A percentile compares a stretch with the other conserved stretches of the same genome.
Evolutionary conservation across 2,888 invertebrate species (phyloP).

Genomic region (Drosophila picticornis): DNA sequence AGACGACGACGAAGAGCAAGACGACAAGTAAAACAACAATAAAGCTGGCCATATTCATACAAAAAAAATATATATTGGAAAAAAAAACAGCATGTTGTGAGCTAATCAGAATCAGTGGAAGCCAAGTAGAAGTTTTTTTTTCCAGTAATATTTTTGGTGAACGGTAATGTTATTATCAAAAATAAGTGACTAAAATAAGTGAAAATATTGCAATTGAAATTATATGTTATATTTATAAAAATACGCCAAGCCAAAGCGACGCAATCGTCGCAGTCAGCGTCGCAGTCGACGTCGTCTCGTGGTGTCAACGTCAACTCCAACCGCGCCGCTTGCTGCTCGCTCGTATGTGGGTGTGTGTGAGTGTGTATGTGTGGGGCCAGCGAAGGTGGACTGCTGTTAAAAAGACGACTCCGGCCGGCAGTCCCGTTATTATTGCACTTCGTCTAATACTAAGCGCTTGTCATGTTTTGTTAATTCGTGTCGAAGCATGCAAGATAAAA

Average conservation of each 20-base stretch:
- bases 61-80: conserved; percentile 19
- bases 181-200: conserved; percentile 21
- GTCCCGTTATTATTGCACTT: conserved; percentile 14
- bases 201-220: conserved; percentile 37
- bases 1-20: conserved; percentile 55
- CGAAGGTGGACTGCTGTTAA: conserved; percentile 37
- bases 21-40: conserved; percentile 64
- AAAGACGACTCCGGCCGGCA: conserved; percentile 45
- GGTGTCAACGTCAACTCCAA: conserved; percentile 60
- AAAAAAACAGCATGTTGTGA: conserved; percentile 67
- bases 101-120: conserved; percentile 66
- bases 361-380: conserved; percentile 37
- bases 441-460: conserved; percentile 2
- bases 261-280: conserved; percentile 26
- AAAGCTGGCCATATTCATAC: conserved; percentile 61
- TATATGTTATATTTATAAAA: conserved; percentile 48
- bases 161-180: conserved; percentile 19
- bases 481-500: conserved; percentile 1
- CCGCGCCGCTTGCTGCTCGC: conserved; percentile 34
- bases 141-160: conserved; percentile 13
- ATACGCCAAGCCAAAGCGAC: conserved; percentile 34
- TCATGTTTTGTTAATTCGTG: conserved; percentile 3
- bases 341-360: conserved; percentile 18
- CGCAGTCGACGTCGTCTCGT: conserved; percentile 52
- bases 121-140: conserved; percentile 47